Base-by-base conservation (phyloP, 2,888 invertebrate genomes). In the Oscheius sp. region DNA sequence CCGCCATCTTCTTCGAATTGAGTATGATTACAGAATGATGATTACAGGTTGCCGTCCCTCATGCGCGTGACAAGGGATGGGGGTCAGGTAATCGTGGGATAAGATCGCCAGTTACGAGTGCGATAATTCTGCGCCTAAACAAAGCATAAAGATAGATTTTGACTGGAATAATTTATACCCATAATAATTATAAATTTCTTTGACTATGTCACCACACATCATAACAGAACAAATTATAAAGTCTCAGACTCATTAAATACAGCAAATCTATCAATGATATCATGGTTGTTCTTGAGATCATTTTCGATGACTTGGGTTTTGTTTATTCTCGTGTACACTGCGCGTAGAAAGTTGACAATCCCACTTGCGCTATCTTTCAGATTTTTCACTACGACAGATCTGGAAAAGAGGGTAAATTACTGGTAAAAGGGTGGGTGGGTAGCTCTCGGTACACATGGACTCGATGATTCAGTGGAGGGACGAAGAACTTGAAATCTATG, bases 291-390 rank as follows among this genome's bases (percentile, higher is more conserved):
- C 66, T 66, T 66, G 66, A 66, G 66, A 66, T 69, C 69, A 16
- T 69, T 53, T 56, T 55, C 69, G 43, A 69, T 23, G 41, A 43
- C 69, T 69, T 69, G 55, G 69, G 55, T 69, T 69, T 69, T 69
- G 56, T 69, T 69, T 29, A 69, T 56, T 55, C 69, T 53, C 69
- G 16, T 35, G 52, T 55, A 69, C 41, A 69, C 43, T 25, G 29
- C 69, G 21, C 56, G 55, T 41, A 69, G 69, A 69, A 69, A 69
- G 25, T 53, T 35, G 35, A 55, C 55, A 41, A 56, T 69, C 43
- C 69, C 69, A 21, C 55, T 29, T 23, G 69, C 69, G 52, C 69
- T 69, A 25, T 41, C 56, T 25, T 45, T 56, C 29, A 69, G 35
- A 21, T 56, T 69, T 43, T 55, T 53, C 55, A 43, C 55, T 23